phyloP scores from a whole-genome alignment of 2,797 vertebrate genomes.

The Rousettus madagascariensis region DNA sequence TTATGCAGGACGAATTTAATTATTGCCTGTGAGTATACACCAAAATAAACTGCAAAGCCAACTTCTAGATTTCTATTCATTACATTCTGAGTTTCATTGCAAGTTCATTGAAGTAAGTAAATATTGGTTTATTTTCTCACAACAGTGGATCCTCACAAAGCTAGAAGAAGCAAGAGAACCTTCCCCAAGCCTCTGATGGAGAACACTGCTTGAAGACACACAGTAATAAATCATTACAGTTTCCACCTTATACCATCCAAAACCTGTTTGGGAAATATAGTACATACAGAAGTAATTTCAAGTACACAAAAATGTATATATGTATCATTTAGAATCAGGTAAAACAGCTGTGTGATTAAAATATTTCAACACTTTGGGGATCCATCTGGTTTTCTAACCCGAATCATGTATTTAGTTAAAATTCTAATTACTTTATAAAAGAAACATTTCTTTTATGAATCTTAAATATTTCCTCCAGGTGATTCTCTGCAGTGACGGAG shows the following conservation, averaged over 20 bases:
- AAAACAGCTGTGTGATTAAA: slow-evolving; percentile 62
- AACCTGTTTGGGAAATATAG: not conserved
- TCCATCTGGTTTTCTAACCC: slow-evolving; percentile 64
- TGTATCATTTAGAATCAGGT: not conserved
- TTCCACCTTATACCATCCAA: slow-evolving; percentile 29
- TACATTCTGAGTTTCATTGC: slow-evolving; percentile 35
- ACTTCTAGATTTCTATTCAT: not conserved
- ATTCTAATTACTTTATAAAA: slow-evolving; percentile 64
- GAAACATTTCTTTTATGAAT: slow-evolving; percentile 49
- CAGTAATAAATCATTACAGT: not conserved
- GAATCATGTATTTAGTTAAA: slow-evolving; percentile 50
- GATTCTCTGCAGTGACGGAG: not conserved
- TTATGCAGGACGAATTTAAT: slow-evolving; percentile 8
- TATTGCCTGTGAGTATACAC: not conserved
- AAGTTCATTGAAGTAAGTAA: slow-evolving; percentile 43
- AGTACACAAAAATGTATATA: not conserved
- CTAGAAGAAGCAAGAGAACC: slow-evolving; percentile 94
- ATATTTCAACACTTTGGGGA: slow-evolving; percentile 51
- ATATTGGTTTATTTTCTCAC: slow-evolving; percentile 65
- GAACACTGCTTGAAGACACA: not conserved
- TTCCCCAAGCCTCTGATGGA: slow-evolving; percentile 85
- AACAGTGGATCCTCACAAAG: slow-evolving; percentile 95
- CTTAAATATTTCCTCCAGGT: slow-evolving; percentile 62
- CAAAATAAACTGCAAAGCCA: not conserved
- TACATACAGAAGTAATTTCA: slow-evolving; percentile 31